phyloP scores from a whole-genome alignment of 1,140 invertebrate species.

The Camponotus floridanus region DNA sequence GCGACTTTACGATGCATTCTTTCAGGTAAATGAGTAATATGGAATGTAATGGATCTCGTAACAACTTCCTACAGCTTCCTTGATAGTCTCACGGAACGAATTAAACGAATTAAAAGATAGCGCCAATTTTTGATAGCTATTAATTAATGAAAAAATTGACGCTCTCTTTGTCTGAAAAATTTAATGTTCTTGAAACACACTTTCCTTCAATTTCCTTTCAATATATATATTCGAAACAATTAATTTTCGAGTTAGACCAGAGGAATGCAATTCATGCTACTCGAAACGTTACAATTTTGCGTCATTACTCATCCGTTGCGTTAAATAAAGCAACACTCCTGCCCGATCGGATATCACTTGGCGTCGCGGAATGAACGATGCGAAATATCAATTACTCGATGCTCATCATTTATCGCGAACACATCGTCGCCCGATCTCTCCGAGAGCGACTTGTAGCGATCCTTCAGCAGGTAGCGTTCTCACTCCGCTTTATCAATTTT shows the following conservation, averaged over 20 bases:
- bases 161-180: neutral
- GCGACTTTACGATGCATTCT: constrained; percentile 6
- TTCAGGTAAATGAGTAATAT: neutral
- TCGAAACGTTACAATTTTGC: neutral
- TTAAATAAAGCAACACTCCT: neutral
- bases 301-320: neutral
- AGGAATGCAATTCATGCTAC: neutral
- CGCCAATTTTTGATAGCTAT: neutral
- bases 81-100: neutral
- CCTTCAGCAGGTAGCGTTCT: constrained; percentile 15
- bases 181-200: neutral
- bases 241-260: neutral
- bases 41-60: neutral
- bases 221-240: neutral
- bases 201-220: neutral
- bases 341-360: neutral
- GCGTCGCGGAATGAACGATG: neutral
- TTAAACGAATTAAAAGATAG: neutral
- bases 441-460: neutral
- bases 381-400: constrained; percentile 39
- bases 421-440: constrained; percentile 7
- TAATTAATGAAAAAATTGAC: neutral
- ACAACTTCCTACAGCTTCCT: neutral
- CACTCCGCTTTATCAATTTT: constrained; percentile 57
- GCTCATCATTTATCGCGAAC: constrained; percentile 26